These are phyloP conservation scores for Gallirallus australis DNA, from an alignment of 2,797 vertebrate species.

Conservation along the genomic window DNA sequence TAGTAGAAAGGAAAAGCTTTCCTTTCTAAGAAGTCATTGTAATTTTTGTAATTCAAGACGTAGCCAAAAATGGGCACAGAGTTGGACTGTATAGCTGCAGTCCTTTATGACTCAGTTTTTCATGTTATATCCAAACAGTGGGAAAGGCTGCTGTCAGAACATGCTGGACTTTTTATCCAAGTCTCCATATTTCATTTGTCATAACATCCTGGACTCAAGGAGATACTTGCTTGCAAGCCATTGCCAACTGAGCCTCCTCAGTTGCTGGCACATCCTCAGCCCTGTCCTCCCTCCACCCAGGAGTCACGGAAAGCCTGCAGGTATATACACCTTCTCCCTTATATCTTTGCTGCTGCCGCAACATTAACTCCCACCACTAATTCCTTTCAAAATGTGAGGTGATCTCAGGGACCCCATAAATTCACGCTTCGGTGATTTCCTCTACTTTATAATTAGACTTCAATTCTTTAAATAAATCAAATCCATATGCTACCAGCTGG, in stretches of 20 bases:
- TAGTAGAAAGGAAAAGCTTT: conserved; percentile 49
- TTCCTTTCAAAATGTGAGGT: not conserved
- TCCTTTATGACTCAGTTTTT: conserved; percentile 38
- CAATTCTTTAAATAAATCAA: conserved; percentile 8
- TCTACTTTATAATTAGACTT: conserved; percentile 10
- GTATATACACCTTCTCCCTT: not conserved
- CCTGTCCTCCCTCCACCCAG: not conserved
- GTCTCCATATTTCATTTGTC: conserved; percentile 10
- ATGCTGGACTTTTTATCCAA: not conserved
- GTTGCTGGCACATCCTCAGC: not conserved
- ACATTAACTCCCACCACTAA: not conserved
- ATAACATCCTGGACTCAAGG: not conserved
- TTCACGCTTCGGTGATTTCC: not conserved
- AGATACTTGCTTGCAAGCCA: not conserved
- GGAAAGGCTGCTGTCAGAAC: conserved; percentile 12
- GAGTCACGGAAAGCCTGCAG: not conserved
- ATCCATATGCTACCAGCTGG: not conserved
- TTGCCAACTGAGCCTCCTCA: not conserved
- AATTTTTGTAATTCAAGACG: conserved; percentile 56
- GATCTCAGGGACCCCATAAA: not conserved
- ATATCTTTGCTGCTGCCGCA: not conserved
- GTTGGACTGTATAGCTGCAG: not conserved
- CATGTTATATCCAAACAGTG: conserved; percentile 18
- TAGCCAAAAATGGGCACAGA: conserved; percentile 55
- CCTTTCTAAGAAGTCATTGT: conserved; percentile 64